Evolutionary conservation across 2,797 vertebrate species (phyloP), one percentile per base, ranked within the genome.

Genomic region (Aphelocoma californica): DNA sequence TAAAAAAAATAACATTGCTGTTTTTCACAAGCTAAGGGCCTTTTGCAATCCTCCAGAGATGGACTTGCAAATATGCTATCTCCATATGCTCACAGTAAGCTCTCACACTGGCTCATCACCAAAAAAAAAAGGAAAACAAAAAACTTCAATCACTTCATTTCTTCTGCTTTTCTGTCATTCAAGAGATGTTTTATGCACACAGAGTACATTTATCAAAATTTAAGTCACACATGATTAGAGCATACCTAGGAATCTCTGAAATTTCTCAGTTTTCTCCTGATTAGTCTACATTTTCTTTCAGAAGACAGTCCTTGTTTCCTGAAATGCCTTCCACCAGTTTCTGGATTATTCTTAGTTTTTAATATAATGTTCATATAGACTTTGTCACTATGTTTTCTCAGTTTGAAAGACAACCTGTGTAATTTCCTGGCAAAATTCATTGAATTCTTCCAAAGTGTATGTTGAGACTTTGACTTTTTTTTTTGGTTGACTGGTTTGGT

Each of bases 1-100:
- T 99, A 99, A 98, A 98, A 98, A 98, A 99, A 98, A 98, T 97
- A 98, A 98, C 98, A 99, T 98, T 98, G 98, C 98, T 98, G 98
- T 98, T 99, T 99, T 99, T 99, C 98, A 99, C 98, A 98, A 99
- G 99, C 99, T 99, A 99, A 99, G 98, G 99, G 98, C 98, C 98
- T 98, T 98, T 98, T 98, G 98, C 98, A 98, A 98, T 98, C 98
- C 98, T 98, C 98, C 97, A 97, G 98, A 98, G 98, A 98, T 98
- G 98, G 98, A 98, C 98, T 98, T 98, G 98, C 98, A 98, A 98
- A 98, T 98, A 98, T 98, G 98, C 97, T 97, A 97, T 98, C 98
- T 98, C 98, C 98, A 98, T 98, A 98, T 98, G 98, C 97, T 98
- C 97, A 97, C 97, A 97, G 98, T 97, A 97, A 98, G 97, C 98